Conservation (phyloP, 1,140 invertebrate genomes). For the Colletes gigas region DNA sequence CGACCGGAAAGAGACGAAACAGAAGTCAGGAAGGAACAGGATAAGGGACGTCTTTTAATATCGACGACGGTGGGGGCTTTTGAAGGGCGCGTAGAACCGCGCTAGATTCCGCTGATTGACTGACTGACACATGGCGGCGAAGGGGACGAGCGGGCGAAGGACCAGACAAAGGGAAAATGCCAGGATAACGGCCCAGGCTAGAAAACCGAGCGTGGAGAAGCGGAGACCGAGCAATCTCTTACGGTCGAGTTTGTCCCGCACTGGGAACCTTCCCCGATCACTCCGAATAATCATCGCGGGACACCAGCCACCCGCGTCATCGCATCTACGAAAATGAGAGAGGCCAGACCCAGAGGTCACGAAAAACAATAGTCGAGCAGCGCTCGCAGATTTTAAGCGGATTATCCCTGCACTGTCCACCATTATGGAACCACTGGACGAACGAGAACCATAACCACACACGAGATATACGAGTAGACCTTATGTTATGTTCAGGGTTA, state of each 20-base stretch:
- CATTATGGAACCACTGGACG: no score
- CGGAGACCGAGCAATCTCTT: conserved; percentile 70
- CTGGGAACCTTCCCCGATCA: conserved; percentile 65
- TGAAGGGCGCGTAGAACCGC: conserved; percentile 23
- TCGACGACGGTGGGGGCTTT: neutral
- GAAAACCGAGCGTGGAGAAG: conserved; percentile 51
- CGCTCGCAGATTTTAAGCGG: neutral
- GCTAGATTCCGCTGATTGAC: conserved; percentile 55
- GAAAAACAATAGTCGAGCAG: neutral
- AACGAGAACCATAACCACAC: no score
- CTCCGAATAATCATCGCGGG: conserved; percentile 73
- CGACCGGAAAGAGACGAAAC: no score
- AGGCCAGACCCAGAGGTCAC: conserved; percentile 22
- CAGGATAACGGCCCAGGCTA: conserved; percentile 51
- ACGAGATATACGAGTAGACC: no score
- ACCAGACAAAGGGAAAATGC: conserved; percentile 58
- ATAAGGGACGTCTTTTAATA: conserved; percentile 35
- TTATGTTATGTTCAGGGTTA: no score
- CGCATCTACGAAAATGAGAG: conserved; percentile 64
- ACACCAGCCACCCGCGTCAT: conserved; percentile 57
- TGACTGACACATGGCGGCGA: conserved; percentile 34
- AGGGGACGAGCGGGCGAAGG: conserved; percentile 20
- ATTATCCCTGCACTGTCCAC: no score
- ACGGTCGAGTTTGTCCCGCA: conserved; percentile 68
- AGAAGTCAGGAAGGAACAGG: neutral